Conservation (phyloP, 2,113 vertebrate genomes). For the Asarcornis scutulata region DNA sequence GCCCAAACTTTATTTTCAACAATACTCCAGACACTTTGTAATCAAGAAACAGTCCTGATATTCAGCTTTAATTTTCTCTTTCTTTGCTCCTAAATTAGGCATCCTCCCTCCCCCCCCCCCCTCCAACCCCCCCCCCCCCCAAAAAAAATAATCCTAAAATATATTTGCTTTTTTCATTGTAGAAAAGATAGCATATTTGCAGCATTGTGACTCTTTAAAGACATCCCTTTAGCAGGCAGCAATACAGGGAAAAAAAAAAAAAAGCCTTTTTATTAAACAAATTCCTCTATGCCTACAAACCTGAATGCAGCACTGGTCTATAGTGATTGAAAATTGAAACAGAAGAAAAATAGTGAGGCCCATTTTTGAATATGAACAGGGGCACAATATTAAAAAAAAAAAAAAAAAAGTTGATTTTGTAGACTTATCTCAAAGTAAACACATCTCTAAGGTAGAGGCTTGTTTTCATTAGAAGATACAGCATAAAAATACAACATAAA, state of each 20-base stretch:
- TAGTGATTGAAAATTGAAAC: background rate
- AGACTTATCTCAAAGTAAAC: background rate
- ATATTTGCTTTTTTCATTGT: background rate
- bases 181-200: background rate
- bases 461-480: background rate
- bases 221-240: background rate
- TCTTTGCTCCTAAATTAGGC: background rate
- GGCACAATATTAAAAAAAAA: background rate
- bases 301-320: background rate
- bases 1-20: background rate
- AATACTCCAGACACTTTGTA: background rate
- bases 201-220: background rate
- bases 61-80: background rate
- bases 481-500: background rate
- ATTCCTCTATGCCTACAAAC: rapidly evolving
- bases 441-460: background rate
- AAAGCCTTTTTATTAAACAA: background rate
- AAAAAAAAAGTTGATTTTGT: background rate
- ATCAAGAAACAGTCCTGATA: background rate
- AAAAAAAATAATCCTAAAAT: background rate
- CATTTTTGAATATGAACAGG: background rate
- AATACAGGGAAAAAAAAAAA: background rate
- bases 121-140: too few species aligned
- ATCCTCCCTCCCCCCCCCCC: too few species aligned
- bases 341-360: background rate